Percentiles rank a stretch among this genome's conserved stretches.
These are phyloP conservation scores for Heteropelma amictum DNA, from an alignment of 2,888 invertebrate species.

Conservation along the genomic window DNA sequence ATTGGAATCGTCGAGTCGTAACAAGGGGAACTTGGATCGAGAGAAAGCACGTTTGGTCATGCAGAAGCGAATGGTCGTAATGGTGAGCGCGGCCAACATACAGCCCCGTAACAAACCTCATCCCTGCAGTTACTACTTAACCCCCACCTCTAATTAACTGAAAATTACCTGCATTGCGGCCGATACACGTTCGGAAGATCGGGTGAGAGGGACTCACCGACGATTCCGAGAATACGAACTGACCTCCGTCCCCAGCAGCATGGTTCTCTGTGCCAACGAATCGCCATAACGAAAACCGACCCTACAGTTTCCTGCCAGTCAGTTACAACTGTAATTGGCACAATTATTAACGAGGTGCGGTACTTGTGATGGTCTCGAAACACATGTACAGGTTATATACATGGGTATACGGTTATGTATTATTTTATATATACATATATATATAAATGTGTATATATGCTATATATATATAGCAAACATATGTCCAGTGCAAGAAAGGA, in stretches of 20 bases:
- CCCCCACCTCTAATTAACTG: conserved; percentile 67
- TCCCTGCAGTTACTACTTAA: conserved; percentile 41
- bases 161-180: conserved; percentile 67
- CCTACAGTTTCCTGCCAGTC: conserved; percentile 21
- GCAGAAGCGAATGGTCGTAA: background rate
- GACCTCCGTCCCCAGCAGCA: background rate
- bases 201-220: background rate
- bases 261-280: background rate
- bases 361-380: background rate
- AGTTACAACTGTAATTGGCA: conserved; percentile 59
- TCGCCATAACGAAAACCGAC: no score
- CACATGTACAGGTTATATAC: no score
- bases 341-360: conserved; percentile 59
- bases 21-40: background rate
- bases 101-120: background rate
- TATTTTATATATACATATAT: no score
- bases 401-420: no score
- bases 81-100: conserved; percentile 13
- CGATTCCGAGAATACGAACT: conserved; percentile 28
- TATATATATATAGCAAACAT: no score
- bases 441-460: no score
- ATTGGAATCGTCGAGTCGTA: conserved; percentile 49
- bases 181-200: conserved; percentile 50
- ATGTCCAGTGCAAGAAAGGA: no score
- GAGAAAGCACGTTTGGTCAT: conserved; percentile 22